These are phyloP conservation scores for Ypsolopha scabrella DNA, from an alignment of 2,888 invertebrate species.

Conservation along the genomic window DNA sequence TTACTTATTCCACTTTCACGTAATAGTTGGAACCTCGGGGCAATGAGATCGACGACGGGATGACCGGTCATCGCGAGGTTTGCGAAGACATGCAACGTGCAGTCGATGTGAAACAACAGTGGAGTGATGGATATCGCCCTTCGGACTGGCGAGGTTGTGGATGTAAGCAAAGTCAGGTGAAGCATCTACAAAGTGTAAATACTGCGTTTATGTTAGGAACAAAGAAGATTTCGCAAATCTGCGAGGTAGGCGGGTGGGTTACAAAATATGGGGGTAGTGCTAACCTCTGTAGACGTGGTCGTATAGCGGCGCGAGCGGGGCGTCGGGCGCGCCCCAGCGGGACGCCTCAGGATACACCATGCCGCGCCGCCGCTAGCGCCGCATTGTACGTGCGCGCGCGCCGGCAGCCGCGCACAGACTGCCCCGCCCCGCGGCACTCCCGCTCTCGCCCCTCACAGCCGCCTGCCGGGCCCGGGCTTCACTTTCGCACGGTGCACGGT, in stretches of 20 bases:
- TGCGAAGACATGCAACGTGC: background rate
- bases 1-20: slow-evolving; percentile 1
- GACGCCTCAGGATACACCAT: slow-evolving; percentile 75
- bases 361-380: slow-evolving; percentile 37
- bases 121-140: no score
- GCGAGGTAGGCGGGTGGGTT: slow-evolving; percentile 42
- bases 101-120: no score
- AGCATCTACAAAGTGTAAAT: slow-evolving; percentile 7
- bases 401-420: slow-evolving; percentile 59
- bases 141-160: no score
- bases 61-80: background rate
- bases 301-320: slow-evolving; percentile 74
- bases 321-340: slow-evolving; percentile 72
- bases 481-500: slow-evolving; percentile 67
- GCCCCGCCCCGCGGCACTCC: slow-evolving; percentile 11
- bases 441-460: slow-evolving; percentile 2
- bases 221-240: slow-evolving; percentile 24
- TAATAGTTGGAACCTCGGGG: background rate
- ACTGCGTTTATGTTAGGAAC: slow-evolving; percentile 19
- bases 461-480: slow-evolving; percentile 33
- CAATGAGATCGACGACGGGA: background rate
- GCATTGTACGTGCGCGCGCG: slow-evolving; percentile 37
- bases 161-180: no score
- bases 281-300: slow-evolving; percentile 75
- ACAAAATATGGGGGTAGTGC: background rate